Conservation (phyloP, 2,113 vertebrate species). For the Nibea albiflora region DNA sequence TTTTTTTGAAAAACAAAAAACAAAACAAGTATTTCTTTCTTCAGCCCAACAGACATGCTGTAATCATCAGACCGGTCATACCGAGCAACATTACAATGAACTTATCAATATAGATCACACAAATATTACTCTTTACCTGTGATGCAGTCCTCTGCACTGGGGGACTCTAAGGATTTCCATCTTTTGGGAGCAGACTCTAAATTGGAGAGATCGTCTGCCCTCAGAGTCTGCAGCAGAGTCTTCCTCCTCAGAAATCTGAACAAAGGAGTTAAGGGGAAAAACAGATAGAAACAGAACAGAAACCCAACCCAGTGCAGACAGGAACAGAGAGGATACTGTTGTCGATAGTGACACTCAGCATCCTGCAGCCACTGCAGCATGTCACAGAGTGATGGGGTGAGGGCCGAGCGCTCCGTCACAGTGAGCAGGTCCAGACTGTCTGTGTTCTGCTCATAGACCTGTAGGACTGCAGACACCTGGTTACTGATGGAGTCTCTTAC, state of each 20-base stretch:
- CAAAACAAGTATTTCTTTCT: no score
- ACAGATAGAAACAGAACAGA: not conserved
- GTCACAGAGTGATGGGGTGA: conserved; percentile 88
- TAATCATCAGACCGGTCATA: not conserved
- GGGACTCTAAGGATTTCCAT: conserved; percentile 85
- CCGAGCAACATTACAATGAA: not conserved
- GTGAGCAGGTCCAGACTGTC: conserved; percentile 65
- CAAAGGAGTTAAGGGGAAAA: conserved; percentile 55
- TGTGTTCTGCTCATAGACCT: conserved; percentile 82
- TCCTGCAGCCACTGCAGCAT: conserved; percentile 93
- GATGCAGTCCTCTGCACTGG: conserved; percentile 72
- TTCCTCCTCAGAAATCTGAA: conserved; percentile 87
- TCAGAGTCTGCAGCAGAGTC: conserved; percentile 81
- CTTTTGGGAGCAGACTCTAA: conserved; percentile 82
- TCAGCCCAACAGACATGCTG: no score
- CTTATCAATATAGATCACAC: not conserved
- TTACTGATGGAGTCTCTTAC: conserved; percentile 83
- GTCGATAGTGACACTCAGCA: conserved; percentile 86
- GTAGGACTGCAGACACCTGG: conserved; percentile 76
- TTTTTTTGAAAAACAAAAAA: no score
- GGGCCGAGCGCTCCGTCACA: conserved; percentile 75
- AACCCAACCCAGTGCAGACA: not conserved
- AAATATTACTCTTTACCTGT: conserved; percentile 79
- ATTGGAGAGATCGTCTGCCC: conserved; percentile 75
- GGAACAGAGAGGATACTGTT: conserved; percentile 86